These are phyloP conservation scores for Trogon surrucura DNA, from an alignment of 2,113 vertebrate genomes.

Conservation along the genomic window DNA sequence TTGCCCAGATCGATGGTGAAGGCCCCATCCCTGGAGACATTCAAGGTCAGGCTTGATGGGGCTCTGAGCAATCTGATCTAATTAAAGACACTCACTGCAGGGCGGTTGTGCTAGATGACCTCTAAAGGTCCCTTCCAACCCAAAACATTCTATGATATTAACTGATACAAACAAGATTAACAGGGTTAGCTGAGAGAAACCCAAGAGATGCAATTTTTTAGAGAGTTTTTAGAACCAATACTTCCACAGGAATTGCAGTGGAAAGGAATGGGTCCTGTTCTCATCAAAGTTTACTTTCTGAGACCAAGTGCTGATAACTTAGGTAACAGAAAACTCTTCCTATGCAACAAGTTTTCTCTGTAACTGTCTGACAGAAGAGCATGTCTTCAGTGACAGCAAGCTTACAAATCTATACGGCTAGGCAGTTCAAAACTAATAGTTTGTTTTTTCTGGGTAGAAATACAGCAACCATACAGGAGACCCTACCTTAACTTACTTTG, in stretches of 20 bases:
- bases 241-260: neutral
- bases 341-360: neutral
- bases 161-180: neutral
- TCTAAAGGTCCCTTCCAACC: too few species aligned
- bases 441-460: neutral
- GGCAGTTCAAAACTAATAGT: neutral
- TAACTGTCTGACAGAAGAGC: neutral
- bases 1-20: too few species aligned
- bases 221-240: neutral
- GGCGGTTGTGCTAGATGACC: too few species aligned
- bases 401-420: neutral
- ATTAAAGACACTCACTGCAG: too few species aligned
- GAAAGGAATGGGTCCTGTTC: neutral
- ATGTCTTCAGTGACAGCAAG: neutral
- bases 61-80: too few species aligned
- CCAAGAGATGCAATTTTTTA: neutral
- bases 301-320: neutral
- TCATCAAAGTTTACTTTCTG: neutral
- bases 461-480: neutral
- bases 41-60: too few species aligned
- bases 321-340: neutral
- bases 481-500: neutral
- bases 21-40: too few species aligned
- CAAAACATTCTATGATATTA: too few species aligned
- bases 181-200: neutral